Conservation (phyloP, 1,140 invertebrate species). For the Drosophila leontia region DNA sequence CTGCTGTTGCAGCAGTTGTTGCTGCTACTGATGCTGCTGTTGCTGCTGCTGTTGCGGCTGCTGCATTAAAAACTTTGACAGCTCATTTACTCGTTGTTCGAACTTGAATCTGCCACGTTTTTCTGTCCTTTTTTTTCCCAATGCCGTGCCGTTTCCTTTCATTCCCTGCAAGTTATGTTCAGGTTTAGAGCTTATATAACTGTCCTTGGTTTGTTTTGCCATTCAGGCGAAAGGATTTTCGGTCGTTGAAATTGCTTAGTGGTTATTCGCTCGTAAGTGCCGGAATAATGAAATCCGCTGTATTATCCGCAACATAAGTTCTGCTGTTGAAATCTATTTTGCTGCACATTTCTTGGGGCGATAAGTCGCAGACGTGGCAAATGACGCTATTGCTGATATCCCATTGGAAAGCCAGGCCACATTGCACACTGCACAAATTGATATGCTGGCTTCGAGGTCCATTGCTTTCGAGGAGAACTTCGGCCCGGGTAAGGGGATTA, state of each 20-base stretch:
- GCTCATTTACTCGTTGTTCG: constrained; percentile 83
- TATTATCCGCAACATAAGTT: constrained; percentile 80
- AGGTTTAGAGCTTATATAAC: constrained; percentile 73
- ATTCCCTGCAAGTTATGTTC: constrained; percentile 56
- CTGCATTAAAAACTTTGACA: constrained; percentile 84
- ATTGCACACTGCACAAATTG: constrained; percentile 49
- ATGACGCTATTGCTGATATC: constrained; percentile 73
- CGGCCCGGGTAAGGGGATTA: constrained; percentile 11
- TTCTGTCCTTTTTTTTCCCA: constrained; percentile 2
- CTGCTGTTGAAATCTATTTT: constrained; percentile 67
- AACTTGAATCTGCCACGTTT: constrained; percentile 57
- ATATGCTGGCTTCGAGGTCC: constrained; percentile 44
- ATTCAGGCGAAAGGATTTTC: constrained; percentile 56
- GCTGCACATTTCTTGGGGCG: constrained; percentile 78
- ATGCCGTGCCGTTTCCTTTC: neutral
- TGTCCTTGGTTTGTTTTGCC: constrained; percentile 59
- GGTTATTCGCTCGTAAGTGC: constrained; percentile 79
- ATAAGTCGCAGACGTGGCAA: constrained; percentile 81
- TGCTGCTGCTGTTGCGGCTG: constrained; percentile 39
- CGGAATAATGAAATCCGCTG: constrained; percentile 81
- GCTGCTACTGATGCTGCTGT: constrained; percentile 26
- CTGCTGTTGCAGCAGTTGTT: constrained; percentile 31
- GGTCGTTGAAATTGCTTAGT: constrained; percentile 74
- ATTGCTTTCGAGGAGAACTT: constrained; percentile 18
- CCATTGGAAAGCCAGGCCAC: constrained; percentile 39